A percentile compares a stretch with the other conserved stretches of the same genome.
Conservation (phyloP, 2,888 invertebrate genomes). For the Pandemis cinnamomeana region DNA sequence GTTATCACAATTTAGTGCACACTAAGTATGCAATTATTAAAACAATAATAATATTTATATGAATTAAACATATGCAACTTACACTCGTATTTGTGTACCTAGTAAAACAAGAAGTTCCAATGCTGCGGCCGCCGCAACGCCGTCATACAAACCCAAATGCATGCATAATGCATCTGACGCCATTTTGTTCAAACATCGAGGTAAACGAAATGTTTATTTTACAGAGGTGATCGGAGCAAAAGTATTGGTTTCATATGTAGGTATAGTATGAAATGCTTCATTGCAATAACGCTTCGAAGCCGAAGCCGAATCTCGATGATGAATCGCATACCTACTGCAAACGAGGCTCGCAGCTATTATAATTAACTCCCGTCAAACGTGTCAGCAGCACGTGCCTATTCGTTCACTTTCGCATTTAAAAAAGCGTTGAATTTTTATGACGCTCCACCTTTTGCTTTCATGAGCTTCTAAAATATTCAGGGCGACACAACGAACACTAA, state of each 20-base stretch:
- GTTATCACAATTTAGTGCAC: background rate
- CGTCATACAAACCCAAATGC: background rate
- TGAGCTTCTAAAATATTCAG: constrained; percentile 18
- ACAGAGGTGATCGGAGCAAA: background rate
- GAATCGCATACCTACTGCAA: constrained; percentile 21
- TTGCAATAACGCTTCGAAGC: background rate
- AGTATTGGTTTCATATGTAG: background rate
- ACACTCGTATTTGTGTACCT: background rate
- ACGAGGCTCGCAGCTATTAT: constrained; percentile 13
- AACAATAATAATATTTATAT: too few species aligned
- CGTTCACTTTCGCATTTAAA: constrained; percentile 8
- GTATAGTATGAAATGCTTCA: background rate
- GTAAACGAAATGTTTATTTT: background rate
- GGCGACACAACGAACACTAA: constrained; percentile 18
- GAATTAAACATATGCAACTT: background rate
- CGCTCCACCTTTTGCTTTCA: constrained; percentile 4
- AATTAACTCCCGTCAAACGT: constrained; percentile 34
- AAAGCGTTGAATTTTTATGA: constrained; percentile 22
- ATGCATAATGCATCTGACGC: background rate
- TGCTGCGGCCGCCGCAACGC: background rate
- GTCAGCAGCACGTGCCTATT: constrained; percentile 30
- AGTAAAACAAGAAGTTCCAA: background rate
- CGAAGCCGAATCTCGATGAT: background rate
- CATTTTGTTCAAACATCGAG: background rate
- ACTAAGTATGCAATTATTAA: background rate